phyloP scores from a whole-genome alignment of 2,113 vertebrate genomes.

The Poeciliopsis prolifica region DNA sequence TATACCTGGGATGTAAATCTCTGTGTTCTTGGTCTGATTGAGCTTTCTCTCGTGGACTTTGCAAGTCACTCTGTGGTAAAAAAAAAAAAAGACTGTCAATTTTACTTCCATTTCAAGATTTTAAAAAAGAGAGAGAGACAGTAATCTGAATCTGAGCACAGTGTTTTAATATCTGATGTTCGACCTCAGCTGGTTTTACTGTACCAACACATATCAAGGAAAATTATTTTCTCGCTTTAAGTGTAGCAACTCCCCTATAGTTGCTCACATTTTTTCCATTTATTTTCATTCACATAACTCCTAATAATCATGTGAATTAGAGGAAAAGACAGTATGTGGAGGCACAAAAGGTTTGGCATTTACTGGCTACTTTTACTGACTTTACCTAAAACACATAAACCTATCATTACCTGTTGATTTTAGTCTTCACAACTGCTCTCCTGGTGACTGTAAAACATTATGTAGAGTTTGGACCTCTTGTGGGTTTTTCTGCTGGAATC shows the following conservation, averaged over 20 bases:
- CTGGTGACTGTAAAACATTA: not conserved
- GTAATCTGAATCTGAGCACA: not conserved
- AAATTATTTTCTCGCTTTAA: no score
- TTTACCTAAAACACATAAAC: not conserved
- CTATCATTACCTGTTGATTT: conserved; percentile 12
- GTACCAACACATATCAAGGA: no score
- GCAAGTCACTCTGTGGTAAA: conserved; percentile 26
- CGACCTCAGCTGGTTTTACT: not conserved
- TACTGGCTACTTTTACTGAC: no score
- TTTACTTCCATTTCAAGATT: not conserved
- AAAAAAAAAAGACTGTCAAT: accelerated
- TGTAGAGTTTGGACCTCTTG: accelerated
- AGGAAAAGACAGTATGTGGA: accelerated
- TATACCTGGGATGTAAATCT: conserved; percentile 12
- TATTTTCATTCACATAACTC: no score
- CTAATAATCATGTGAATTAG: not conserved
- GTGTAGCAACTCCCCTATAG: no score
- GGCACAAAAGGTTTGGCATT: not conserved
- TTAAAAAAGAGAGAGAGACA: not conserved
- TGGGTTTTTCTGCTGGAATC: accelerated
- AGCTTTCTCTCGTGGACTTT: not conserved
- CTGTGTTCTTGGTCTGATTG: accelerated
- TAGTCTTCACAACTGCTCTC: not conserved
- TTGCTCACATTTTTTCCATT: no score
- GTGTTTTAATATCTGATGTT: not conserved